Evolutionary conservation across 2,797 vertebrate genomes (phyloP).

Genomic region (Leptodactylus fallax): DNA sequence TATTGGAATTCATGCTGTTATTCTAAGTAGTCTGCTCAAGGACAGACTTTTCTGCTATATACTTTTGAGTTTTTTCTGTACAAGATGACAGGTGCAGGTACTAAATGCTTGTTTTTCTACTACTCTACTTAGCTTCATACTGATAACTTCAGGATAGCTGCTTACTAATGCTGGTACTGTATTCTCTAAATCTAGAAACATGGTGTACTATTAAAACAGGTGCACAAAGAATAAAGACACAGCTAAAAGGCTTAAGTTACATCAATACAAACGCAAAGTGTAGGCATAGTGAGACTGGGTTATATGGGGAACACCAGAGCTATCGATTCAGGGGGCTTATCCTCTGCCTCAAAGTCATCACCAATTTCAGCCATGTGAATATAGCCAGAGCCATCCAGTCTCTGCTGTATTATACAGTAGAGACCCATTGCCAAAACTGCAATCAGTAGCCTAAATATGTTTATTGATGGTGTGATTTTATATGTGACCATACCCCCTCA

Average conservation of each 20-base stretch:
- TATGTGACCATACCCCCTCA: too few species aligned
- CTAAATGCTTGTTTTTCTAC: background rate
- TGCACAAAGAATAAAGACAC: slow-evolving; percentile 11
- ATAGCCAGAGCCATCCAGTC: too few species aligned
- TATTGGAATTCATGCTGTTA: slow-evolving; percentile 33
- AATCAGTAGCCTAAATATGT: too few species aligned
- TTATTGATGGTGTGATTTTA: too few species aligned
- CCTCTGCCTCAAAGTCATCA: too few species aligned
- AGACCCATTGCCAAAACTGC: too few species aligned
- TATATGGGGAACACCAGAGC: too few species aligned
- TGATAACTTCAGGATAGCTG: slow-evolving; percentile 26
- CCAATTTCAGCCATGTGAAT: too few species aligned
- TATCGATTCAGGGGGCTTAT: too few species aligned
- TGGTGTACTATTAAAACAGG: slow-evolving; percentile 27
- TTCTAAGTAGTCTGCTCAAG: slow-evolving; percentile 27
- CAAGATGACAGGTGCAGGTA: slow-evolving; percentile 33
- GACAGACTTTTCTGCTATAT: background rate
- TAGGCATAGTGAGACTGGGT: too few species aligned
- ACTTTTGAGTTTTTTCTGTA: background rate
- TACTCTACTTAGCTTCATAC: slow-evolving; percentile 14
- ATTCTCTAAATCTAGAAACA: background rate
- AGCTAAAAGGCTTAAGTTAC: background rate
- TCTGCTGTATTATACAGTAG: too few species aligned
- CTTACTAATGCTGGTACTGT: background rate
- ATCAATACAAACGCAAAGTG: background rate